Evolutionary conservation across 1,140 invertebrate species (phyloP).

Genomic region (Amphibalanus amphitrite): DNA sequence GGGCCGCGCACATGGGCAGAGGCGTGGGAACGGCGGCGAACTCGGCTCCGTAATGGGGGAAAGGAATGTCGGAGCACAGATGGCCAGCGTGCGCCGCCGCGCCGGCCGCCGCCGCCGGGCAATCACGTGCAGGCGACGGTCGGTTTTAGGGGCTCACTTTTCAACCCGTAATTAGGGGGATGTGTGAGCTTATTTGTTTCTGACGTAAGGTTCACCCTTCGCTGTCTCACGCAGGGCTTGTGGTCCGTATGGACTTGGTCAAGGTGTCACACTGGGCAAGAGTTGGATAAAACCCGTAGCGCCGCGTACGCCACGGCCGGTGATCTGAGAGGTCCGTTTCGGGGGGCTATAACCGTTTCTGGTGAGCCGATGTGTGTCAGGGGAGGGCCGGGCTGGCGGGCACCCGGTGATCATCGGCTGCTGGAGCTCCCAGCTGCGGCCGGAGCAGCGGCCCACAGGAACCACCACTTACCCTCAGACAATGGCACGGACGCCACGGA

Average conservation of each 20-base stretch:
- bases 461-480: too few relatives aligned
- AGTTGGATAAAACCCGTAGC: neutral
- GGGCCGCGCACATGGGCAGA: neutral
- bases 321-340: neutral
- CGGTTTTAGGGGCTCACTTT: constrained; percentile 1
- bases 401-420: neutral
- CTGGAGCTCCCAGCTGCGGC: too few relatives aligned
- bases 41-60: neutral
- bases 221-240: neutral
- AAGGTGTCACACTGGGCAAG: neutral
- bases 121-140: neutral
- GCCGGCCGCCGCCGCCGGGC: too few relatives aligned
- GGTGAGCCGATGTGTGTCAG: neutral
- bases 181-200: neutral
- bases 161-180: neutral
- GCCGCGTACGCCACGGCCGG: neutral
- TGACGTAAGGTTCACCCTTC: neutral
- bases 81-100: neutral
- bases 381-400: too few relatives aligned
- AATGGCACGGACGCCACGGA: too few relatives aligned
- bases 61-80: neutral
- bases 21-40: neutral
- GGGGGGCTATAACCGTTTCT: neutral
- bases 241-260: neutral
- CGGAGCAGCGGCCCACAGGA: too few relatives aligned